These are phyloP conservation scores for Passerina amoena DNA, from an alignment of 2,113 vertebrate species.

Conservation along the genomic window DNA sequence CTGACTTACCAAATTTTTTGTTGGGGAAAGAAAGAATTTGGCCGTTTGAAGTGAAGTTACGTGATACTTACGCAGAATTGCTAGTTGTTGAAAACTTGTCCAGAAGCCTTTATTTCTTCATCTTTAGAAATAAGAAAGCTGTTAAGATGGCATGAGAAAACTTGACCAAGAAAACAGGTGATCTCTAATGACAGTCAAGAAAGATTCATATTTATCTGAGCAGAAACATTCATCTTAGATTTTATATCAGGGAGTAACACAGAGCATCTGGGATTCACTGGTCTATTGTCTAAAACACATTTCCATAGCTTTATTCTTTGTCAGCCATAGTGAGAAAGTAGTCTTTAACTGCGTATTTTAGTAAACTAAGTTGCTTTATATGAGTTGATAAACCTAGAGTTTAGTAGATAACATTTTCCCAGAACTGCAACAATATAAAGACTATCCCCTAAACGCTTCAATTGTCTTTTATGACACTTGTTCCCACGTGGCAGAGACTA, in stretches of 20 bases:
- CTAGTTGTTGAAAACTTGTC: neutral
- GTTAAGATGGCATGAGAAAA: neutral
- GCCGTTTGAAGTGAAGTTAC: neutral
- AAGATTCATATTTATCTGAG: neutral
- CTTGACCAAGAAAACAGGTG: neutral
- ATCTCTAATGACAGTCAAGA: neutral
- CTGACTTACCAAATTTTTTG: neutral
- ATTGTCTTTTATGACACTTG: neutral
- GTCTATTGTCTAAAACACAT: neutral
- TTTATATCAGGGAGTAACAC: neutral
- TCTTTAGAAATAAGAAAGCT: neutral
- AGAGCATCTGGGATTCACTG: neutral
- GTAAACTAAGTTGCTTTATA: neutral
- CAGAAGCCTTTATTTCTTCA: neutral
- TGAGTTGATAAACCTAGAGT: neutral
- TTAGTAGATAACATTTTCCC: neutral
- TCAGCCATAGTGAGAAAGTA: neutral
- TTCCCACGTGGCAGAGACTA: neutral
- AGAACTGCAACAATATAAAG: neutral
- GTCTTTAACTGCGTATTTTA: neutral
- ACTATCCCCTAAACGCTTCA: neutral
- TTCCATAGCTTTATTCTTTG: neutral
- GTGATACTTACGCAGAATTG: neutral
- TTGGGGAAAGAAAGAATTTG: neutral
- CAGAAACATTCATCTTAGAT: neutral